Evolutionary conservation across 1,140 invertebrate genomes (phyloP), one percentile per base, ranked within the genome.

Genomic region (Lineus longissimus): DNA sequence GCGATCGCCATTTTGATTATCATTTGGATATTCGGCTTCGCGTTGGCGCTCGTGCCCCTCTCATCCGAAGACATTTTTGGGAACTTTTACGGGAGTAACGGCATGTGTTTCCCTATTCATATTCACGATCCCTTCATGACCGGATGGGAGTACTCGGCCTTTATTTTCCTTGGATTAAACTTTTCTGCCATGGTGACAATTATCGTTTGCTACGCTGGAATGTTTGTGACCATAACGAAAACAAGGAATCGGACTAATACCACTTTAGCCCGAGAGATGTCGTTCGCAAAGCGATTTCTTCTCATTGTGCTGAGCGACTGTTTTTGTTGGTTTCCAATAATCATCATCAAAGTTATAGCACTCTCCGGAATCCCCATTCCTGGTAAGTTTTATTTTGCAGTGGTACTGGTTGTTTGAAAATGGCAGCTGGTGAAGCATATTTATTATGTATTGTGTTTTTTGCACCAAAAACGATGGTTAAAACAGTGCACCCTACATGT

Each of bases 21-120:
- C 41, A 86, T 90, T 61, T 92, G 90, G 90, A 69, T 85, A 2
- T 73, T 86, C 6, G 87, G 88, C 23, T 73, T 88, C 33, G 75
- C 83, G 1, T 72, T 91, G 47, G 87, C 89, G 0, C 72, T 88
- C 0, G 76, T 88, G n/a, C 90, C 90, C 29, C 85, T 86, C 0
- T 70, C 90, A 7, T 82, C 86, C n/a, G 87, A 87, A 85, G 79
- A 63, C 15, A 77, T 74, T 62, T 86, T 86, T 30, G 86, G 84
- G 27, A 54, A 64, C 30, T 78, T 80, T 68, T 81, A 81, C 70
- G 56, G 70, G 15, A 70, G 69, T 64, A 80, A 81, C 54, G 80
- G 78, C 7, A 73, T 82, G 17, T 83, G 81, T 65, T 69, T 82
- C 27, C 77, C 79, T 0, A 61, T 83, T 7, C 77, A 81, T 23